A percentile compares a stretch with the other conserved stretches of the same genome.
These are phyloP conservation scores for Pseudorhombus dupliciocellatus DNA, from an alignment of 2,113 vertebrate genomes.

Conservation along the genomic window DNA sequence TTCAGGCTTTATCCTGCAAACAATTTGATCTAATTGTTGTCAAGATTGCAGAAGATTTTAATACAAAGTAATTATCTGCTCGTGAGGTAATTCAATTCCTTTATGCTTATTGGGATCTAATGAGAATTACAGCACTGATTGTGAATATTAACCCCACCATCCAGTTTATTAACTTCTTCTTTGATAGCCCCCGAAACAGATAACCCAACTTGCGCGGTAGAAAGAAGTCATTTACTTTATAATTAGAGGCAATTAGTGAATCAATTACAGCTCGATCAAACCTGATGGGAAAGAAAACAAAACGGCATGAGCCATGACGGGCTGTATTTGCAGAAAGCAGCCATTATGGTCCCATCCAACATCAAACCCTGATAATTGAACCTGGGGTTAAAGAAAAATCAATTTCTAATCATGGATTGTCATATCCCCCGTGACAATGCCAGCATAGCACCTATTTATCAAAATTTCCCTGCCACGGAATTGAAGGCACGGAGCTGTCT, in stretches of 20 bases:
- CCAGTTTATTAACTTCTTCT: constrained; percentile 68
- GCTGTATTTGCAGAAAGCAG: constrained; percentile 59
- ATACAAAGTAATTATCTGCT: constrained; percentile 48
- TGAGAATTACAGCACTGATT: constrained; percentile 59
- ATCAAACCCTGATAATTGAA: constrained; percentile 72
- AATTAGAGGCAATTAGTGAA: constrained; percentile 80
- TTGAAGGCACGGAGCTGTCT: constrained; percentile 9
- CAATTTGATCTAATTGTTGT: constrained; percentile 44
- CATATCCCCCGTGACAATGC: constrained; percentile 61
- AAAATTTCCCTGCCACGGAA: constrained; percentile 30
- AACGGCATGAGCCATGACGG: constrained; percentile 43
- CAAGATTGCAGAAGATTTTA: constrained; percentile 43
- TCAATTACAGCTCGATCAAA: constrained; percentile 77
- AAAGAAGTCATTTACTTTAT: constrained; percentile 69
- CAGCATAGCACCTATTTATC: constrained; percentile 49
- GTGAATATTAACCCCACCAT: constrained; percentile 73
- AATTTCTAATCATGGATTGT: constrained; percentile 77
- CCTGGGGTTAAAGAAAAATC: constrained; percentile 72
- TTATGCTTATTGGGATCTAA: constrained; percentile 59
- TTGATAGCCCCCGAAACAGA: constrained; percentile 63
- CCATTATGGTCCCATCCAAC: constrained; percentile 69
- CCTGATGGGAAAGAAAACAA: constrained; percentile 71
- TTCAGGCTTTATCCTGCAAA: constrained; percentile 28
- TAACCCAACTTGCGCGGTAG: constrained; percentile 51
- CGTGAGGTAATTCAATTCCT: constrained; percentile 59